phyloP scores from a whole-genome alignment of 2,113 vertebrate genomes.

The Amphiprion percula region DNA sequence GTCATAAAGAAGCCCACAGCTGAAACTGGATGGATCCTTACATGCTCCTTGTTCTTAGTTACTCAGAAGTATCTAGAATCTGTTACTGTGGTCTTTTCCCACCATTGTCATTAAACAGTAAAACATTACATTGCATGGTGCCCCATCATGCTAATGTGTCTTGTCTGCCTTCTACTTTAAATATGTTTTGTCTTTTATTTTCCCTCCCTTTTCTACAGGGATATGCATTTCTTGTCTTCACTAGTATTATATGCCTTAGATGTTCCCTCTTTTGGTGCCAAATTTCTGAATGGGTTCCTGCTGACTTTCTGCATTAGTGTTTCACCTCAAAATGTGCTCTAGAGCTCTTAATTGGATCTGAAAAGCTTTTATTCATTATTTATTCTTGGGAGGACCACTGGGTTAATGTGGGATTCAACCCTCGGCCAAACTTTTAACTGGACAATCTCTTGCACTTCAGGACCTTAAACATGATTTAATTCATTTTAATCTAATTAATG shows the following conservation, averaged over 20 bases:
- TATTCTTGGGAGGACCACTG: constrained; percentile 23
- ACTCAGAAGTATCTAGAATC: too few relatives aligned
- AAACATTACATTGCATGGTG: neutral
- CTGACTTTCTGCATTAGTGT: constrained; percentile 23
- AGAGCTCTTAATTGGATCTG: constrained; percentile 17
- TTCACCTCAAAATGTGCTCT: neutral
- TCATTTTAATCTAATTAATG: constrained; percentile 3
- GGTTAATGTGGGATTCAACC: constrained; percentile 23
- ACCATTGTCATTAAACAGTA: neutral
- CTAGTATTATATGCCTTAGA: neutral
- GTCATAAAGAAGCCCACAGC: constrained; percentile 15
- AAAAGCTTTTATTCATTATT: constrained; percentile 25
- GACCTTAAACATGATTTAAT: neutral
- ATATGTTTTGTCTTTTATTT: neutral
- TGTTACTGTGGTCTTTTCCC: neutral
- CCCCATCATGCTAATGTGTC: neutral
- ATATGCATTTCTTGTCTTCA: neutral
- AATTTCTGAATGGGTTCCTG: constrained; percentile 19
- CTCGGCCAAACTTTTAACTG: constrained; percentile 8
- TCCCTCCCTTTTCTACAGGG: neutral
- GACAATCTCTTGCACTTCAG: neutral
- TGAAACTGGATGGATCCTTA: neutral
- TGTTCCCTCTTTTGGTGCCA: neutral
- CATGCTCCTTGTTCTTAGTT: too few relatives aligned
- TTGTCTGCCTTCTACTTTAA: neutral